phyloP scores from a whole-genome alignment of 2,888 invertebrate species.

The Stramonita haemastoma region DNA sequence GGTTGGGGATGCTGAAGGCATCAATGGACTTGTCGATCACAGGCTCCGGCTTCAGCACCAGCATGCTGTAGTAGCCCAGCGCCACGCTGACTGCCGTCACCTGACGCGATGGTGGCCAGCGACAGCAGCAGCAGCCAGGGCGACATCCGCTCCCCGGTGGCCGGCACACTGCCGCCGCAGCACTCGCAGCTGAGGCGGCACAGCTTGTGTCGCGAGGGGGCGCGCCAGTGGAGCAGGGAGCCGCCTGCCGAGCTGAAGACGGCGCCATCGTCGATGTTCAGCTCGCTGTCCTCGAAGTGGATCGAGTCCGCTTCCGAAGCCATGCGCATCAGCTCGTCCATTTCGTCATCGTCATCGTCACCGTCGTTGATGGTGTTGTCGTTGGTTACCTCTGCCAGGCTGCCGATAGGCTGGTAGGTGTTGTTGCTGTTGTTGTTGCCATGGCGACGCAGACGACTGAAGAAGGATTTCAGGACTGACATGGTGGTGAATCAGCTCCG shows the following conservation, averaged over 20 bases:
- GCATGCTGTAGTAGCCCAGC: conserved; percentile 61
- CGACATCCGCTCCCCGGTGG: conserved; percentile 13
- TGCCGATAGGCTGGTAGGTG: not conserved
- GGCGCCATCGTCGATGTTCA: conserved; percentile 1
- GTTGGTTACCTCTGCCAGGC: not conserved
- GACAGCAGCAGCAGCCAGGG: conserved; percentile 51
- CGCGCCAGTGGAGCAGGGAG: not conserved
- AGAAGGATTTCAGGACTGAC: conserved; percentile 25
- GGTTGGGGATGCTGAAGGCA: conserved; percentile 73
- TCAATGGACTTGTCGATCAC: conserved; percentile 72
- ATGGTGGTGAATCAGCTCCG: conserved; percentile 17
- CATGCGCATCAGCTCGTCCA: conserved; percentile 38
- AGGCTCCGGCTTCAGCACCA: conserved; percentile 59
- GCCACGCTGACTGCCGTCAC: conserved; percentile 52
- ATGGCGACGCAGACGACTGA: not conserved
- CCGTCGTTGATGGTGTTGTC: no score
- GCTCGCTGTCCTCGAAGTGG: not conserved
- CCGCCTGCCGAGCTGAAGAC: not conserved
- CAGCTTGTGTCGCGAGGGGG: not conserved
- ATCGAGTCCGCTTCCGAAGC: conserved; percentile 22
- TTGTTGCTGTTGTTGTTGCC: not conserved
- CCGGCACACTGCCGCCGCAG: not conserved
- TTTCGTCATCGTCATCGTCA: conserved; percentile 8
- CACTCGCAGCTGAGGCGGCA: conserved; percentile 15
- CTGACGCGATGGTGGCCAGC: conserved; percentile 50